Conservation (phyloP, 2,797 vertebrate genomes). For the Thunnus albacares region DNA sequence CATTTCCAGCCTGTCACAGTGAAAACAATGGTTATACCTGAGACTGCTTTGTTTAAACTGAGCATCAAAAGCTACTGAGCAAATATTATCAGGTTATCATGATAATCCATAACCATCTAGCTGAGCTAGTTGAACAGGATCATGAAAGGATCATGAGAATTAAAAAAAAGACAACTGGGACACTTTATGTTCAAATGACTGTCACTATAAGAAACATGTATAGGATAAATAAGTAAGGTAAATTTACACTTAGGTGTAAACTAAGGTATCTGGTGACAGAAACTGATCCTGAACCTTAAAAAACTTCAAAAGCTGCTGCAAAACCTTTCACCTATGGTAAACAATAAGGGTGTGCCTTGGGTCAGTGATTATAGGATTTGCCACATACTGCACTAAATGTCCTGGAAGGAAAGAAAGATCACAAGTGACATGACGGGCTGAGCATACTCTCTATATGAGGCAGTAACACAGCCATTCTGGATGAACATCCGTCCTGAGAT, state of each 20-base stretch:
- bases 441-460: background rate
- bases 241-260: background rate
- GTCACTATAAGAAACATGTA: too few relatives aligned
- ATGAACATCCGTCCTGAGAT: background rate
- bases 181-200: too few relatives aligned
- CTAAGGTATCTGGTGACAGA: background rate
- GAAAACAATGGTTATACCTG: conserved; percentile 5
- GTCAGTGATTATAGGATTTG: background rate
- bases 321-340: background rate
- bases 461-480: background rate
- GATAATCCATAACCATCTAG: background rate
- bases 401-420: background rate
- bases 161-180: too few relatives aligned
- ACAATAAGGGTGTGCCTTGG: conserved; percentile 4
- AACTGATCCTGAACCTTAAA: background rate
- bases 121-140: conserved; percentile 57
- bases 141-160: background rate
- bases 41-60: conserved; percentile 27
- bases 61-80: conserved; percentile 34
- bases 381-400: background rate
- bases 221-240: background rate
- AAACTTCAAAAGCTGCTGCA: background rate
- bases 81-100: conserved; percentile 35
- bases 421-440: background rate
- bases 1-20: background rate